Evolutionary conservation across 2,797 vertebrate genomes (phyloP), one percentile per base, ranked within the genome.

Genomic region (Oreochromis grahami): DNA sequence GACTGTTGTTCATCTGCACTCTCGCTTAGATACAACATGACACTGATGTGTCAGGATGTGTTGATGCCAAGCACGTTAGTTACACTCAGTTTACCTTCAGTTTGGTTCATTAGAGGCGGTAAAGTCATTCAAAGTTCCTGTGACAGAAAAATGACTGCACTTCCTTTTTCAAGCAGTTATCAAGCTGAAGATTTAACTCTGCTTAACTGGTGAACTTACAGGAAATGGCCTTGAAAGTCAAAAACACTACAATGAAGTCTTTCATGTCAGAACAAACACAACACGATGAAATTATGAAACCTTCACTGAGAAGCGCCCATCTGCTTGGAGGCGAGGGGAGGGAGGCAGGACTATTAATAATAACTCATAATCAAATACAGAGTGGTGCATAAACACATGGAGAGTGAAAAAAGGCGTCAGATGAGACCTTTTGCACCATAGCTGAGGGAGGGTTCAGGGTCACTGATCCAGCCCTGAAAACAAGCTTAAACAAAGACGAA

Each of bases 1-100:
- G 79, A 74, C 32, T 19, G 26, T 26, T 17, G 14, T 36, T 82
- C 85, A 77, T 77, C 68, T 11, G 81, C 41, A 14, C 56, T 38
- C 65, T 76, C 15, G 12, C 55, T 74, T n/a, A 78, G 2, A 19
- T 72, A 11, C 21, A 53, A n/a, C 48, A 7, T 17, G 6, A 36
- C 76, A 8, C 63, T 38, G 6, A 77, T 79, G 77, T 34, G 79
- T 78, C 17, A 13, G 24, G 56, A 80, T 50, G 9, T 3, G 74
- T 60, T 77, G 19, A 17, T 70, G 52, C 43, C 68, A 72, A 48
- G 15, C 43, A 48, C 68, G 1, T 72, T 72, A 72, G 19, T 72
- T 48, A 74, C 68, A 32, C 17, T 74, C 43, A 7, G 29, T 32
- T 50, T 6, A 43, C 5, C 19, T 51, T 56, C 14, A 48, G 12